Base-by-base conservation (phyloP, 2,113 vertebrate genomes). In the Colinus virginianus region DNA sequence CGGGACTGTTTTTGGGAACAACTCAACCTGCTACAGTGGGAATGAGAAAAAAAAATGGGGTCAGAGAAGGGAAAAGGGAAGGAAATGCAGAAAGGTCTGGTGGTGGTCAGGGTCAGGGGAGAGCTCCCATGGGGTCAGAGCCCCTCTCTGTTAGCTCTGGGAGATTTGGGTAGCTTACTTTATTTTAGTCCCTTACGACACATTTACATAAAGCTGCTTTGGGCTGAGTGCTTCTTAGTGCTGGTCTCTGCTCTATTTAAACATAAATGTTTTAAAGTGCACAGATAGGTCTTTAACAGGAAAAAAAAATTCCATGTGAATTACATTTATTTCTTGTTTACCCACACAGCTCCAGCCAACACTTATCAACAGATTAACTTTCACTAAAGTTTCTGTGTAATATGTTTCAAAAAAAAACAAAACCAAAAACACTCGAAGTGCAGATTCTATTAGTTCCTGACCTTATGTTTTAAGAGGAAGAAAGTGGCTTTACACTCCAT, bases 381-480 rank as follows among this genome's bases (percentile, higher is more conserved):
- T 92, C 94, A 88, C 96, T 97, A 97, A 97, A 97, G 92, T 97
- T 85, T 95, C 90, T 40, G 1, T 93, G 94, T 83, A 93, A 97
- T 94, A 87, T 91, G 79, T 90, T 95, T 88, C 91, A 67, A 94
- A 94, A 97, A 72, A 97, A 94, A 97, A 72, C 97, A 72, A 40
- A 11, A 40, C 40, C 40, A 40, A 58, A 40, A 58, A 90, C 96
- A 92, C 92, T 83, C 74, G 85, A 96, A 97, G 94, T 90, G 67
- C 95, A 95, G 94, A 97, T 96, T 97, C 97, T 97, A 84, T 97
- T 96, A 97, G 96, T 96, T 96, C 82, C 53, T 78, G 95, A 97
- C 97, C 98, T 97, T 97, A 83, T 96, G 97, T 95, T 97, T 98
- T 97, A 97, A 95, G 92, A 81, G 76, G 76, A 92, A 97, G 93